phyloP scores from a whole-genome alignment of 2,113 vertebrate genomes.

The Arizona elegans region DNA sequence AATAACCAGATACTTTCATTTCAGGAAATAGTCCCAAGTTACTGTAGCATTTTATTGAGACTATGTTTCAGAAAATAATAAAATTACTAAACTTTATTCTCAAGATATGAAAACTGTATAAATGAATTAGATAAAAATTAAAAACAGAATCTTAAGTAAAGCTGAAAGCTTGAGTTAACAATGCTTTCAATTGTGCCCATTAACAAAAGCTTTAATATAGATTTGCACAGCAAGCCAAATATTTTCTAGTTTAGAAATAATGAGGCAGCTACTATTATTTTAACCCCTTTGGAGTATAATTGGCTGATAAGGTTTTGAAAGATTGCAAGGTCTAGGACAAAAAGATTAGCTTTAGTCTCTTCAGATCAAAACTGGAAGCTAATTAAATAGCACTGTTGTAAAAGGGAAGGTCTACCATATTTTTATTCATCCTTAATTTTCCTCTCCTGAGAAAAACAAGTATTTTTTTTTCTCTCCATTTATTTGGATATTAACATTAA shows the following conservation, averaged over 20 bases:
- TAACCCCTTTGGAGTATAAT: conserved; percentile 77
- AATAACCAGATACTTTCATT: not conserved
- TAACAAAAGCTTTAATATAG: conserved; percentile 80
- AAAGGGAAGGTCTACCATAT: conserved; percentile 63
- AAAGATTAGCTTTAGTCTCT: conserved; percentile 80
- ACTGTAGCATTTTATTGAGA: conserved; percentile 11
- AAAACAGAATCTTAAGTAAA: conserved; percentile 55
- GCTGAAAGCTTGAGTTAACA: conserved; percentile 58
- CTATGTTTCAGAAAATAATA: conserved; percentile 36
- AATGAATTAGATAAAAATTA: conserved; percentile 37
- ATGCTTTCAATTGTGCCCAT: conserved; percentile 70
- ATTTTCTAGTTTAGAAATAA: conserved; percentile 80
- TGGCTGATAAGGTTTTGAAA: conserved; percentile 72
- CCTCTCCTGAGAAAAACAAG: conserved; percentile 36
- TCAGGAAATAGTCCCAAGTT: not conserved
- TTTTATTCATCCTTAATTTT: conserved; percentile 58
- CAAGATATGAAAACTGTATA: conserved; percentile 40
- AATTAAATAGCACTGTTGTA: conserved; percentile 74
- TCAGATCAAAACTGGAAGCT: conserved; percentile 78
- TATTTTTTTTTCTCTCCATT: conserved; percentile 23
- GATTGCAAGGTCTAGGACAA: conserved; percentile 82
- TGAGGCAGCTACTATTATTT: conserved; percentile 83
- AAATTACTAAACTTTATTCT: conserved; percentile 41
- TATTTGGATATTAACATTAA: not conserved
- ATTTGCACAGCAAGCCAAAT: conserved; percentile 78